Evolutionary conservation across 1,140 invertebrate species (phyloP), one percentile per base, ranked within the genome.

Genomic region (Dendroctonus valens): DNA sequence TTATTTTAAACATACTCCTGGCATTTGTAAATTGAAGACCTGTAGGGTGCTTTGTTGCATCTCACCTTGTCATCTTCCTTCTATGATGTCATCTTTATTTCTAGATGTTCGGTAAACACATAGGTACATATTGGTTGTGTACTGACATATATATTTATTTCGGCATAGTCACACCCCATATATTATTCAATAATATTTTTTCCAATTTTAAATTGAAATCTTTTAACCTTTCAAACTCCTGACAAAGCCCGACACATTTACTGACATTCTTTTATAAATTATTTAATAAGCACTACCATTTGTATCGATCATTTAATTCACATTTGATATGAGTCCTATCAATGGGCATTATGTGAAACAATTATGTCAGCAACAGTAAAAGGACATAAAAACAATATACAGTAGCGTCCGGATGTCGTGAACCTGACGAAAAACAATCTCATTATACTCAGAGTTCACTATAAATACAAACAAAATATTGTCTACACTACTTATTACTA

Each of bases 51-150:
- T 46, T 1, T 9, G 12, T 12, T 46, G 12, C 42, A 46, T 46
- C 1, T 11, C 12, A 46, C 12, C 12, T 46, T 46, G 42, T 46
- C 42, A 46, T 46, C 12, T 46, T 12, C 4, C 8, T 12, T 12
- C 42, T 46, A 46, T 46, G 42, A 46, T 46, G 42, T 46, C 42
- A 46, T 46, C 2, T 5, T 46, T 46, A 46, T 46, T 46, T 46
- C 12, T 11, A 12, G 42, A 46, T 12, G 8, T 46, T 12, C 42
- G 4, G 42, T 26, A 46, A 46, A 9, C 12, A 11, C 12, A 9
- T 46, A n/a, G n/a, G n/a, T n/a, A 9, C 8, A 46, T 46, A 46
- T 11, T 46, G 1, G 42, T 9, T 12, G 12, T 46, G 8, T 12
- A 11, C 4, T 12, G 42, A 46, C 8, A 12, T 9, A 9, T 46